Evolutionary conservation across 2,888 invertebrate species (phyloP), one percentile per base, ranked within the genome.

Genomic region (Altica lythri): DNA sequence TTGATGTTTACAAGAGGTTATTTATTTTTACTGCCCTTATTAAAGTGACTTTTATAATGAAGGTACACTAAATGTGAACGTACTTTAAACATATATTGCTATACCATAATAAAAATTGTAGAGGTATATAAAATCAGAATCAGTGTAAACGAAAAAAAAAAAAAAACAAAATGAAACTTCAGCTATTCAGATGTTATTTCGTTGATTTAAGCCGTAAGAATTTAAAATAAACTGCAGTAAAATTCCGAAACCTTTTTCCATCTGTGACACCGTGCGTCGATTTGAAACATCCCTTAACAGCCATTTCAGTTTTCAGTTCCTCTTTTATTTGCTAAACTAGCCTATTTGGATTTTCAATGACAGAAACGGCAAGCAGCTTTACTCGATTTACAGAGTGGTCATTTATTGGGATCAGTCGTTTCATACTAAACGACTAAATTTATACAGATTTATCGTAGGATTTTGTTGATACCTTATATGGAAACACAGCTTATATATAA

Each of bases 251-350:
- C n/a, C 16, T 13, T 34, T 16, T 34, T 14, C 4, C 34, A 34
- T 34, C 34, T 34, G 16, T 8, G 34, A 34, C 34, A n/a, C n/a
- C n/a, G n/a, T n/a, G n/a, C n/a, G 16, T 9, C 34, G 34, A 34
- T 34, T 34, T 34, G 14, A 4, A 34, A 14, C 34, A 34, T 34
- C 16, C 34, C 34, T 14, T 8, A 16, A 16, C 16, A 34, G 16
- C 16, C 16, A 16, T 34, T 34, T 34, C 34, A 34, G 34, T 34
- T 34, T 34, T 34, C 16, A 5, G 6, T 16, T n/a, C 34, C 2
- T 34, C 34, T 34, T 34, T 34, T 34, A 34, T 34, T 14, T 34
- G 8, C 9, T 13, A 34, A 34, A 16, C 34, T 34, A 34, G 30
- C 30, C 12, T 30, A 30, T 13, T 30, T 30, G 4, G 34, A 34